Base-by-base conservation (phyloP, 2,888 invertebrate genomes). In the Eupsilia transversa region DNA sequence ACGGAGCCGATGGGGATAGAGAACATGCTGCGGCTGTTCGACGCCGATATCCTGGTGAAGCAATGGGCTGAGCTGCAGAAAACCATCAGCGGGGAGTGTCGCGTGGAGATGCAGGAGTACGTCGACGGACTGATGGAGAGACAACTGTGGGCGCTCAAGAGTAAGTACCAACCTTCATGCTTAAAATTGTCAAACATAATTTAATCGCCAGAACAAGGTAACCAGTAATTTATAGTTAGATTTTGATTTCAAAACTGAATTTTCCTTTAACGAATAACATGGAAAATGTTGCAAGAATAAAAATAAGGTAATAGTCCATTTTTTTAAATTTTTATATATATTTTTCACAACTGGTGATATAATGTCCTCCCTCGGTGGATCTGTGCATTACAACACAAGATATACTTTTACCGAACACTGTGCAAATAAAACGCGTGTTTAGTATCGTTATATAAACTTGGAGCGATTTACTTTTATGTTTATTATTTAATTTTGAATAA, bases 81-180 rank as follows among this genome's bases (percentile, higher is more conserved):
- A 52, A 92, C 91, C 52, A 91, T 97, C 76, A 91, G 93, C 5
- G 94, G 95, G 0, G 92, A 94, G 57, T 98, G 98, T 88, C 93
- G 93, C 65, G 93, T 93, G 43, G 97, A 97, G 82, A 92, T 98
- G 94, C 96, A 97, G 86, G 92, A 93, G 54, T 98, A 97, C 89
- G 95, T 98, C 57, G 94, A 95, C 20, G 97, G 97, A 2, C 93
- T 98, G 52, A 90, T 92, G 73, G 94, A 95, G 64, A 97, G 97
- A 70, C 95, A 97, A 69, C 94, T 97, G 17, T 98, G 98, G 98
- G 98, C 98, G 10, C 96, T 97, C 63, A 97, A 97, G 93, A 97
- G 98, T 98, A 93, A 97, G 97, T 97, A 77, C 72, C 66, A 41
- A 72, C 66, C 61, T 74, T 65, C 61, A 23, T 38, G 14, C 43